phyloP scores from a whole-genome alignment of 2,113 vertebrate genomes.

The Neomonachus schauinslandi region DNA sequence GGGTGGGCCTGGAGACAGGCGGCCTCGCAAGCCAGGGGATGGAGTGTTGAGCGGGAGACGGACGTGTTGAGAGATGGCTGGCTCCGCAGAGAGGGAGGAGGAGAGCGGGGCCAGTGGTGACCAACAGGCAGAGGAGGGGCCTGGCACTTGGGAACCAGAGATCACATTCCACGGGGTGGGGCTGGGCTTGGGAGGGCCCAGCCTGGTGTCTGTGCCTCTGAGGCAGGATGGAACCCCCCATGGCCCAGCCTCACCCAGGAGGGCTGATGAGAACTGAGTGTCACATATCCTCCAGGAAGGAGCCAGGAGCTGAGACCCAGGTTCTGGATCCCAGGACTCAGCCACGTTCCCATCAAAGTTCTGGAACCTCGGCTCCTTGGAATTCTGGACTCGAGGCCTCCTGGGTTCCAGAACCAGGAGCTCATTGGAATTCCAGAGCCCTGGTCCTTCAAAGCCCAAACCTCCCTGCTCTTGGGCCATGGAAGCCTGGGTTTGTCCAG shows the following conservation, averaged over 20 bases:
- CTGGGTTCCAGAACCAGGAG: background rate
- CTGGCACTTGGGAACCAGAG: background rate
- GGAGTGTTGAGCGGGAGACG: no score
- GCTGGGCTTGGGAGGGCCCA: background rate
- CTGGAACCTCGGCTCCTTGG: background rate
- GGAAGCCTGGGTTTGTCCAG: background rate
- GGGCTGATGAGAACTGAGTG: background rate
- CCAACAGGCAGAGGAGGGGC: background rate
- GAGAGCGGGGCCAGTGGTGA: fast-evolving
- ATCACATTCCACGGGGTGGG: background rate
- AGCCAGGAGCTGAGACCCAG: background rate
- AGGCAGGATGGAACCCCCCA: background rate
- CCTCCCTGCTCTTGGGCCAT: fast-evolving
- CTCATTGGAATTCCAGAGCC: background rate
- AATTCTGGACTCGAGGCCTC: background rate
- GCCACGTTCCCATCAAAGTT: background rate
- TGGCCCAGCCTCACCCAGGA: no score
- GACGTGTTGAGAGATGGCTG: background rate
- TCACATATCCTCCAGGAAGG: background rate
- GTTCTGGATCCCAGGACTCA: background rate
- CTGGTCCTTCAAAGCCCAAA: background rate
- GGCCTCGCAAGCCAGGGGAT: fast-evolving
- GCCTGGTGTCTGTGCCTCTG: background rate
- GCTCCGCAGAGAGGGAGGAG: background rate
- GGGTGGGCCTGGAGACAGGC: background rate